Base-by-base conservation (phyloP, 2,113 vertebrate species). In the Halcyon senegalensis region DNA sequence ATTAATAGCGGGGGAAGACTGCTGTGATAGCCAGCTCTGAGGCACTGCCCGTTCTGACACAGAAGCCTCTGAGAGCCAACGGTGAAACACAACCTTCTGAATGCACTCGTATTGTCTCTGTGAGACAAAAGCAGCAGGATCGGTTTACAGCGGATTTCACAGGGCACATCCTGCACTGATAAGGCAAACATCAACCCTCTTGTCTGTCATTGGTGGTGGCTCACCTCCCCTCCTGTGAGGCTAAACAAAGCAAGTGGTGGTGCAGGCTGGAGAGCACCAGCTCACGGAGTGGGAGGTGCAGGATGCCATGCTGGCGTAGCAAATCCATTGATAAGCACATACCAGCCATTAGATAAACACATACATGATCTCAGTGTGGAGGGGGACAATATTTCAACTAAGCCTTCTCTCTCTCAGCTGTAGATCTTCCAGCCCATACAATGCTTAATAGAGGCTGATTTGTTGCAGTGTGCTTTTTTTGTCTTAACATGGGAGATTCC, bases 31-130 rank as follows among this genome's bases (percentile, higher is more conserved):
- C 24, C 72, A 79, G 43, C 37, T 73, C 50, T 53, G 58, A 81
- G 21, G 19, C 5, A 30, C 43, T 62, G 16, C 14, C 33, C 37
- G 31, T 51, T 95, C n/a, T 62, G 50, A 28, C 20, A 53, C 18
- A 48, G 23, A 75, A 53, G 67, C 9, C 17, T 79, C 11, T 20
- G 44, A 66, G 35, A 25, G 3, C 28, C 88, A 21, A 12, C 13
- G 55, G 28, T 28, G 30, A 81, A 89, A 55, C 7, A 9, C 13
- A 30, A 12, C 5, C 14, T 63, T 39, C 55, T 63, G 39, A 68
- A 81, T 20, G 59, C 1, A 3, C 27, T 39, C 0, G 0, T 35
- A 39, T 18, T 43, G 11, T 19, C 23, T 31, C 1, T 7, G 12
- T 0, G 1, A 84, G 51, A 70, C 53, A 93, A 81, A 77, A 74